phyloP scores from a whole-genome alignment of 1,140 invertebrate species.

The Ptiloglossa arizonensis region DNA sequence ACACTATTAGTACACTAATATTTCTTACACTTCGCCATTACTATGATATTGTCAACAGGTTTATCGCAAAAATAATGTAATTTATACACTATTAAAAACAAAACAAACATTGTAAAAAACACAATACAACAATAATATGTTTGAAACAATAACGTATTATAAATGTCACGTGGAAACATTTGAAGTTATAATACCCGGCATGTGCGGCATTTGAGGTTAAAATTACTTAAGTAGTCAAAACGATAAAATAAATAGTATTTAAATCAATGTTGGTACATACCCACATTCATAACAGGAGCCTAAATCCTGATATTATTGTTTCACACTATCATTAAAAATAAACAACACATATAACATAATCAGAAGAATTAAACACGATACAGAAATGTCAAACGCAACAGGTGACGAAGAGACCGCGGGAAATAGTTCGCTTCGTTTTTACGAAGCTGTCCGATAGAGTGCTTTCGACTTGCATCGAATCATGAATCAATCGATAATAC shows the following conservation, averaged over 20 bases:
- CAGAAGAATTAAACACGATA: not conserved
- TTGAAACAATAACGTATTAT: not conserved
- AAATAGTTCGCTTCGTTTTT: not conserved
- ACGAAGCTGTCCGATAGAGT: slow-evolving; percentile 14
- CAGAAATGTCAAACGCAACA: slow-evolving; percentile 53
- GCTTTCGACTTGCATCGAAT: not conserved
- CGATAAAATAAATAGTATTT: not conserved
- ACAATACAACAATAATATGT: not conserved
- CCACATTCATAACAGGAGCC: not conserved
- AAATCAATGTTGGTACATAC: not conserved
- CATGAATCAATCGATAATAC: not conserved
- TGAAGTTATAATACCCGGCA: not conserved
- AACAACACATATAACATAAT: not conserved
- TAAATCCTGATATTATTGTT: no score
- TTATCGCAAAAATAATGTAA: not conserved
- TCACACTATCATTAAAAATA: not conserved
- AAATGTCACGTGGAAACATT: not conserved
- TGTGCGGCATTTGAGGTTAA: slow-evolving; percentile 17
- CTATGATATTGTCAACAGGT: not conserved
- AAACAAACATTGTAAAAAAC: not conserved
- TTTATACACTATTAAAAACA: not conserved
- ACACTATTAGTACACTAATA: not conserved
- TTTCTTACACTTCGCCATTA: not conserved
- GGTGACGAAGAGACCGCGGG: slow-evolving; percentile 43
- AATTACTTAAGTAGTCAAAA: not conserved